Evolutionary conservation across 2,113 vertebrate genomes (phyloP).

Genomic region (Astatotilapia flaviijosephi): DNA sequence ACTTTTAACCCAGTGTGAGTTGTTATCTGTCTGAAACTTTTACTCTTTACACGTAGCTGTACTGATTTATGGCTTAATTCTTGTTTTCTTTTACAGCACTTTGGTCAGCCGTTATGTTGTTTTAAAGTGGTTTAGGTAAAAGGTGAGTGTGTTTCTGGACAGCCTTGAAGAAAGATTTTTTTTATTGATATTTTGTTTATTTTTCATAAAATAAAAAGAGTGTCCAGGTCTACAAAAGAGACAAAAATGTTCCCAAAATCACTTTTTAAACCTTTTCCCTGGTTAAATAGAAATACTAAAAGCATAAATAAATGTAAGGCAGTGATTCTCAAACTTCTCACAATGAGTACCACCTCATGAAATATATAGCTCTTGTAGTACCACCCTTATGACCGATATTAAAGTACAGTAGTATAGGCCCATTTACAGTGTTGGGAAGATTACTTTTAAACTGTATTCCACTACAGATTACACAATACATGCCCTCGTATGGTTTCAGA

Average conservation of each 20-base stretch:
- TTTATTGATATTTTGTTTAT: neutral
- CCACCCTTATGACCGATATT: fast-evolving
- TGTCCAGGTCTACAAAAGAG: neutral
- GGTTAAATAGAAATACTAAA: neutral
- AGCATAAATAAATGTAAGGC: neutral
- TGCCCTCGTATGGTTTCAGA: fast-evolving
- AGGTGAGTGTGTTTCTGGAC: neutral
- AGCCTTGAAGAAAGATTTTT: neutral
- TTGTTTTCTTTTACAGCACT: neutral
- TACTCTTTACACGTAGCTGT: fast-evolving
- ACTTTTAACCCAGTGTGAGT: neutral
- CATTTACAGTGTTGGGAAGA: neutral
- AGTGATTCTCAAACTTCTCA: neutral
- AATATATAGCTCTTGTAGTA: neutral
- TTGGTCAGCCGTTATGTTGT: neutral
- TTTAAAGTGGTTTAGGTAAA: neutral
- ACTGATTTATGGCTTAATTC: neutral
- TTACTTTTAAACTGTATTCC: neutral
- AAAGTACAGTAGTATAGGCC: neutral
- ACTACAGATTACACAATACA: neutral
- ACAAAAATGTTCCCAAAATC: neutral
- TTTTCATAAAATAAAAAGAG: fast-evolving
- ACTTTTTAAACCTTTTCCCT: neutral
- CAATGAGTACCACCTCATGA: neutral
- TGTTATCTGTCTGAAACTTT: neutral